Conservation (phyloP, 2,888 invertebrate genomes). For the Atrina japonica region DNA sequence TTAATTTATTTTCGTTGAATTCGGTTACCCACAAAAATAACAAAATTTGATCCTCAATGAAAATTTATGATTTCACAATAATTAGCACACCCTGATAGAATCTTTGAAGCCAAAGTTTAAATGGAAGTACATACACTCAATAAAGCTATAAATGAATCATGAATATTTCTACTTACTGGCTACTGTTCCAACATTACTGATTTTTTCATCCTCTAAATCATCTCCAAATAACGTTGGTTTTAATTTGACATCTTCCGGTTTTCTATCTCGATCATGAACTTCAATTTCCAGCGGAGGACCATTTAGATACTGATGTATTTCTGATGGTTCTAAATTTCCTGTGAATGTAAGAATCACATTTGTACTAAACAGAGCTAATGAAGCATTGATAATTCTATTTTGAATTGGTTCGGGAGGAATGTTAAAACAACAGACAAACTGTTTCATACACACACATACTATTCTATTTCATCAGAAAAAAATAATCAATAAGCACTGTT, state of each 20-base stretch:
- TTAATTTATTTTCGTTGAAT: too few relatives aligned
- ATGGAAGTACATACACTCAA: too few relatives aligned
- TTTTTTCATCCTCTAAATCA: slow-evolving; percentile 80
- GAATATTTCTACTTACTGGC: slow-evolving; percentile 68
- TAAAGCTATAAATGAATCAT: not conserved
- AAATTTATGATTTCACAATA: too few relatives aligned
- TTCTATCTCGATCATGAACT: slow-evolving; percentile 79
- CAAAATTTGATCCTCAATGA: too few relatives aligned
- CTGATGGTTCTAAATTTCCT: slow-evolving; percentile 74
- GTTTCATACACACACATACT: too few relatives aligned
- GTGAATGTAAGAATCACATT: not conserved
- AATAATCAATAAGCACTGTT: too few relatives aligned
- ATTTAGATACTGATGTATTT: slow-evolving; percentile 75
- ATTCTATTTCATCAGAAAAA: too few relatives aligned
- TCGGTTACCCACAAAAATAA: too few relatives aligned
- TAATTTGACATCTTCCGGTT: slow-evolving; percentile 67
- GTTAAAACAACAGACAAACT: too few relatives aligned
- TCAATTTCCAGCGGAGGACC: slow-evolving; percentile 78
- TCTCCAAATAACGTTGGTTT: slow-evolving; percentile 79
- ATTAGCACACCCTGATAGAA: too few relatives aligned
- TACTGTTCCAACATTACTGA: slow-evolving; percentile 79
- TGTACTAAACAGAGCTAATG: not conserved
- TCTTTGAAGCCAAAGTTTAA: too few relatives aligned
- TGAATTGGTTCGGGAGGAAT: not conserved
- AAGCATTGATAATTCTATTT: too few relatives aligned